These are phyloP conservation scores for Aspidiotus destructor DNA, from an alignment of 2,888 invertebrate species.

Conservation along the genomic window DNA sequence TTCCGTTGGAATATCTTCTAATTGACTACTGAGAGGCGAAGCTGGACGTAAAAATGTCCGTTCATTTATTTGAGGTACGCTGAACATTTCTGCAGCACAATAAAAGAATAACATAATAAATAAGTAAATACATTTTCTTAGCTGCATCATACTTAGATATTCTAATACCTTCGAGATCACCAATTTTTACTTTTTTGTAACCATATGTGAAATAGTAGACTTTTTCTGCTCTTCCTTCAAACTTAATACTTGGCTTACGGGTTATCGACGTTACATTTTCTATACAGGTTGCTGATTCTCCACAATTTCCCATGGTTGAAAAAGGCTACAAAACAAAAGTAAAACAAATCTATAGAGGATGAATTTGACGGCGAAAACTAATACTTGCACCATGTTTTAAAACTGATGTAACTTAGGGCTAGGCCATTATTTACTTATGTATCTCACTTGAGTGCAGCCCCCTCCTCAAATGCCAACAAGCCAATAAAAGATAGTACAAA, in stretches of 20 bases:
- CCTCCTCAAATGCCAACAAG: no score
- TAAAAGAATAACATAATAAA: constrained; percentile 1
- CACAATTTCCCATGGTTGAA: constrained; percentile 10
- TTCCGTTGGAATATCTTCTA: constrained; percentile 47
- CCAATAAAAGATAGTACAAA: no score
- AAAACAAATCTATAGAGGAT: no score
- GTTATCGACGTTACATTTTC: constrained; percentile 8
- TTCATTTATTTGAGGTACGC: constrained; percentile 49
- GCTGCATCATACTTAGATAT: no score
- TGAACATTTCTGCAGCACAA: constrained; percentile 9
- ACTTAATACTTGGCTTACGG: not conserved
- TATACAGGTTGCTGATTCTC: constrained; percentile 9
- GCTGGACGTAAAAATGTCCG: constrained; percentile 66
- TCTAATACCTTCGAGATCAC: not conserved
- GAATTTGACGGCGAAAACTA: no score
- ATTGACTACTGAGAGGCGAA: constrained; percentile 67
- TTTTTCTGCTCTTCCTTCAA: constrained; percentile 3
- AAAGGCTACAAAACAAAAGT: constrained; percentile 6
- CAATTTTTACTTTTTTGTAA: constrained; percentile 9
- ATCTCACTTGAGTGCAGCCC: no score
- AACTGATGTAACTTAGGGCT: no score
- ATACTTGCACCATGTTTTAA: no score
- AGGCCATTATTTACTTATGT: no score
- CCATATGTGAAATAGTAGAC: constrained; percentile 14
- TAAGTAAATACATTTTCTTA: not conserved